These are phyloP conservation scores for Hydrozoanthus tunicans DNA, from an alignment of 64 coral and sea anemone species.

Conservation along the genomic window DNA sequence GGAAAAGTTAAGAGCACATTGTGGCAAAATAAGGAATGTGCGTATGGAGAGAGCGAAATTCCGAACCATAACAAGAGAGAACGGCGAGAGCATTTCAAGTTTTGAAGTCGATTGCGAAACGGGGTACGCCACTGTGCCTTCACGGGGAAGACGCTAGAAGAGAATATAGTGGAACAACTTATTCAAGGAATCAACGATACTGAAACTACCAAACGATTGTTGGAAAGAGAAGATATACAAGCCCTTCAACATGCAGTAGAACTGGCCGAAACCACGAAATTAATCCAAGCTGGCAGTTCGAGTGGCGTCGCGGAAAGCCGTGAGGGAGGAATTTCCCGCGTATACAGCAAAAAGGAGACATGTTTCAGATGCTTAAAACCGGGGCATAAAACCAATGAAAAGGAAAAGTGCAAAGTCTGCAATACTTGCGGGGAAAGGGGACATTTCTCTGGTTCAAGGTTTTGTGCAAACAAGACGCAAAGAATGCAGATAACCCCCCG, in stretches of 20 bases:
- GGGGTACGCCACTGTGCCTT: not conserved
- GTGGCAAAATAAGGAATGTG: not conserved
- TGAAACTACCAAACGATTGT: not conserved
- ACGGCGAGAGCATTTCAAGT: not conserved
- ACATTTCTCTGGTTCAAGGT: slow-evolving; percentile 21
- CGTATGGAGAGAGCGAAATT: not conserved
- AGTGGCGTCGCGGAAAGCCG: not conserved
- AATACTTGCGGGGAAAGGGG: slow-evolving; percentile 3
- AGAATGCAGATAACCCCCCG: not conserved
- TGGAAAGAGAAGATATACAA: not conserved
- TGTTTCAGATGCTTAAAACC: slow-evolving; percentile 3
- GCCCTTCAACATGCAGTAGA: not conserved
- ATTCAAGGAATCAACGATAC: slow-evolving; percentile 4
- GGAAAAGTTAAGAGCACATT: slow-evolving; percentile 3
- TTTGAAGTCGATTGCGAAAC: not conserved
- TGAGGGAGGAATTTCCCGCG: not conserved
- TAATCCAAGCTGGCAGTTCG: slow-evolving; percentile 23
- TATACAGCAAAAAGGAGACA: not conserved
- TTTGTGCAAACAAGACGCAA: not conserved
- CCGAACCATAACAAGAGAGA: not conserved
- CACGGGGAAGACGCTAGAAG: not conserved
- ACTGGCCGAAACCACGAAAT: slow-evolving; percentile 11
- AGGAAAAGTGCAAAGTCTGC: slow-evolving; percentile 3
- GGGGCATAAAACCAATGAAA: not conserved
- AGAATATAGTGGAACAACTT: slow-evolving; percentile 15